Base-by-base conservation (phyloP, 2,113 vertebrate species). In the Sisor rabdophorus region DNA sequence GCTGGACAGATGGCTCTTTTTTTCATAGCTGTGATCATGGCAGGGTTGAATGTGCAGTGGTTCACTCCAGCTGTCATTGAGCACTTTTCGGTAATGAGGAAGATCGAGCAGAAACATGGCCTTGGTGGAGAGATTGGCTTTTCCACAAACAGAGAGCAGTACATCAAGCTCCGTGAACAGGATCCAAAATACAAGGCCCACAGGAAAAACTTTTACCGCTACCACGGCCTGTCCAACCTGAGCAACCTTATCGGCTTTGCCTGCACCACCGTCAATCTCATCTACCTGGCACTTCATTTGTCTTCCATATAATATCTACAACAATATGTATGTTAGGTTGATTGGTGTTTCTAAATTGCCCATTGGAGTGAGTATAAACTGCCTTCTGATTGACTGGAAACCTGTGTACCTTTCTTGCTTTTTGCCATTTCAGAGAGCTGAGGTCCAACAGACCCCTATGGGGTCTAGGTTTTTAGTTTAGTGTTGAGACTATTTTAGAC, bases 161-260 rank as follows among this genome's bases (percentile, higher is more conserved):
- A 94, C 22, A 80, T 83, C 48, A 93, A 90, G 69, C 92, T 97
- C 28, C 89, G 84, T 53, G 92, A 92, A 58, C 88, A 91, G 84
- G 94, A 97, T 82, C 92, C 93, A 61, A 95, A 95, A 82, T 96
- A 96, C 85, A 84, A 47, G 58, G 86, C 76, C 16, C 83, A 83
- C 64, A 91, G 85, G 53, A 81, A 75, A 24, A 83, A 24, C 6
- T 97, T 97, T 74, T 87, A 90, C 36, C 87, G 79, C n/a, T 94
- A 91, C 86, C 94, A 95, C 0, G 92, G 92, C 19, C 36, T 95
- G 55, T 94, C 94, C n/a, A 90, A 58, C 32, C 85, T 96, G 54
- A 93, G 93, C 82, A 95, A 95, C 77, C 86, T 95, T 75, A 81
- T 87, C 0, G 92, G 92, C 1, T 84, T 97, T 47, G 11, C 93